A percentile compares a stretch with the other conserved stretches of the same genome.
phyloP scores from a whole-genome alignment of 2,888 invertebrate genomes.

The Rhagophthalmus giganteus region DNA sequence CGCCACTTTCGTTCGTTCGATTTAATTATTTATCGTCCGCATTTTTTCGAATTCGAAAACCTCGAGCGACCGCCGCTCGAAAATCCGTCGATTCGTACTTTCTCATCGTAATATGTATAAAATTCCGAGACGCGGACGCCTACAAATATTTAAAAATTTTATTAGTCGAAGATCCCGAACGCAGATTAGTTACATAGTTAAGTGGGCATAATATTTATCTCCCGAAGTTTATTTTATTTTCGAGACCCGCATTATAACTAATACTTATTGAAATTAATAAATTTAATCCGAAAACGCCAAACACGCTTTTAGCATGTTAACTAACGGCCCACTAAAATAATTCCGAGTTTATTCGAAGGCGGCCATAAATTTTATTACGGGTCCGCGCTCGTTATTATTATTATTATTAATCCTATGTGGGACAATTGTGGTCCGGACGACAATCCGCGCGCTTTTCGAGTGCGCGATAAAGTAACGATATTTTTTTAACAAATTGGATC shows the following conservation, averaged over 20 bases:
- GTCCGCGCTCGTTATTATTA: too few relatives aligned
- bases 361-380: too few relatives aligned
- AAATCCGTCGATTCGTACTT: background rate
- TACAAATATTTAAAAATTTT: background rate
- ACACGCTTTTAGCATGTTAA: background rate
- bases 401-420: too few relatives aligned
- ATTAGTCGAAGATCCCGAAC: background rate
- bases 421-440: too few relatives aligned
- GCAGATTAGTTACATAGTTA: background rate
- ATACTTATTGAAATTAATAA: background rate
- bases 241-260: background rate
- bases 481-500: conserved; percentile 21
- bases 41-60: too few relatives aligned
- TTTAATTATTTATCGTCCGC: too few relatives aligned
- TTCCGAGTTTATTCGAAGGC: too few relatives aligned
- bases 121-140: background rate
- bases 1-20: too few relatives aligned
- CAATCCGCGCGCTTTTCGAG: too few relatives aligned
- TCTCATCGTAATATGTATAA: too few relatives aligned
- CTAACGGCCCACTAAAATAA: background rate
- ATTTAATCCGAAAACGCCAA: background rate
- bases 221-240: background rate
- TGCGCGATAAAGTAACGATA: too few relatives aligned
- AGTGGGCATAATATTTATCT: background rate
- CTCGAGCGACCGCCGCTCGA: too few relatives aligned